These are phyloP conservation scores for Pygmarrhopalites habei DNA, from an alignment of 1,140 invertebrate species.

Conservation along the genomic window DNA sequence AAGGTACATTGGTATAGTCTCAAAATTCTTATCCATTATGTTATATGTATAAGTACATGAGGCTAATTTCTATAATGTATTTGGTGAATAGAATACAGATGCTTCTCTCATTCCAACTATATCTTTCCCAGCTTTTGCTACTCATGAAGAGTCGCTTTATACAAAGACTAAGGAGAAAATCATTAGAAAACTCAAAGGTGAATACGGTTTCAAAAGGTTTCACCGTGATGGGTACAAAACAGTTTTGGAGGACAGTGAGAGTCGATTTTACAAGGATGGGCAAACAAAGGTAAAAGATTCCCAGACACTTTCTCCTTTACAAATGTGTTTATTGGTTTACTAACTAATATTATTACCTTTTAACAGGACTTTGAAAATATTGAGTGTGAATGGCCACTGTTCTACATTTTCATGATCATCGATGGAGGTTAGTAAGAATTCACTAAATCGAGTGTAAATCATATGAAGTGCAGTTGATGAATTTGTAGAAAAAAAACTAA, in stretches of 20 bases:
- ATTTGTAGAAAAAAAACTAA: too few species aligned
- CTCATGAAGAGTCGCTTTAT: conserved; percentile 84
- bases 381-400: conserved; percentile 97
- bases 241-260: conserved; percentile 70
- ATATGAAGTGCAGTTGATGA: too few species aligned
- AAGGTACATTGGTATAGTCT: conserved; percentile 59
- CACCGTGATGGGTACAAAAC: conserved; percentile 92
- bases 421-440: too few species aligned
- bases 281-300: conserved; percentile 57
- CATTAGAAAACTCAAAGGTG: conserved; percentile 72
- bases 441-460: too few species aligned
- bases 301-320: too few species aligned
- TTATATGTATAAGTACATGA: too few species aligned
- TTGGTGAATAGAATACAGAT: conserved; percentile 82
- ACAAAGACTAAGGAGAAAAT: conserved; percentile 82
- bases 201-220: conserved; percentile 89
- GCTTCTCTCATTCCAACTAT: conserved; percentile 81
- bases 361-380: conserved; percentile 85
- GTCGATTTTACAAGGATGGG: conserved; percentile 61
- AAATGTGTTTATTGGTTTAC: not conserved
- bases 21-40: conserved; percentile 9
- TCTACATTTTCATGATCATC: conserved; percentile 92
- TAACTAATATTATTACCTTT: too few species aligned
- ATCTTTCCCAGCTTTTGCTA: conserved; percentile 95
- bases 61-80: too few species aligned